Evolutionary conservation across 2,113 vertebrate species (phyloP), one percentile per base, ranked within the genome.

Genomic region (Aspidoscelis tigris): DNA sequence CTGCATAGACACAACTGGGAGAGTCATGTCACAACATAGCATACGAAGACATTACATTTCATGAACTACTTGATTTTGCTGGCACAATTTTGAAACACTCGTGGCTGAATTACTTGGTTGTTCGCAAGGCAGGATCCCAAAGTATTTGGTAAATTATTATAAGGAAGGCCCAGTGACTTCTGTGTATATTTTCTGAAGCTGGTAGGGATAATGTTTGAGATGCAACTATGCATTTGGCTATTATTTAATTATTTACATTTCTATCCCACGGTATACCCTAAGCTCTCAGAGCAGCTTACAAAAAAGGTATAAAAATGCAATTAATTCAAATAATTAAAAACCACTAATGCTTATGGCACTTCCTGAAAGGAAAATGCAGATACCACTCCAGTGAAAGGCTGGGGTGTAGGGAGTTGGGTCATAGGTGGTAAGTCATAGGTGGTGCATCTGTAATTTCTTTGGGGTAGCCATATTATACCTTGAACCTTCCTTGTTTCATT

Each of bases 141-240:
- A 79, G 33, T 11, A 74, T 86, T 76, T 66, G 82, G 24, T 58
- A 88, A 82, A n/a, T 16, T 85, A 7, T 10, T 80, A 53, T 53
- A 80, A 80, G 84, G 83, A 4, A 85, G 84, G 24, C 4, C 86
- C 7, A 68, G 84, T 85, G 55, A 16, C 76, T 86, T 87, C 18
- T 18, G 41, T 24, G 44, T 85, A 2, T 77, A 85, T 73, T 1
- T 86, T 24, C 24, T 74, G 55, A 84, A 86, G 74, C 76, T 12
- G 20, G 5, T 53, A 77, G 58, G 68, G 3, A 16, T 12, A 69
- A 21, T 71, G 53, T 50, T 33, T 61, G 7, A 50, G n/a, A 71
- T 53, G 33, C 73, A 33, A 24, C 21, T 43, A n/a, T 18, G 4
- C 58, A 61, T 50, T 50, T 50, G 8, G 5, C 8, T 61, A 61